Base-by-base conservation (phyloP, 2,888 invertebrate species). In the Amblyjoppa fuscipennis region DNA sequence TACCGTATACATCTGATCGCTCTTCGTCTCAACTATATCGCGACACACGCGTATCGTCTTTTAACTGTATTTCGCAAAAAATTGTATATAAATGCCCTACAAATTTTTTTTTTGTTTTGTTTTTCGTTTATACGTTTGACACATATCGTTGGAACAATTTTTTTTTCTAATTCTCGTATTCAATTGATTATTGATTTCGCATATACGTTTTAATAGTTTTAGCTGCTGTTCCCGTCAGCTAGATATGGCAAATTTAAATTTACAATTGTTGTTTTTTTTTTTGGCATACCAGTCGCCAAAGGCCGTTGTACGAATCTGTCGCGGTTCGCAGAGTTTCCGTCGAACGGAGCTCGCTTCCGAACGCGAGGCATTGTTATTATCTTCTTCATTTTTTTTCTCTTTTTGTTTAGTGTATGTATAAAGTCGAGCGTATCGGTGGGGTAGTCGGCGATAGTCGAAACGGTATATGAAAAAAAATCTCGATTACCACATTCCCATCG, bases 71-170 rank as follows among this genome's bases (percentile, higher is more conserved):
- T 75, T 82, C 64, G 66, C 53, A 78, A 73, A 73, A 78, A 73
- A 69, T 45, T 20, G 45, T 74, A 68, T 79, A 71, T 68, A 80
- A 80, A 80, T 80, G 80, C 80, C 81, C 81, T 81, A 75, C 59
- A 83, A 56, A 77, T 77, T 28, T 34, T 38, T 49, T 51, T 28
- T 56, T 41, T 56, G 13, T 28, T 28, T n/a, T 69, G 25, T 20
- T 51, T 25, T 61, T 79, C 61, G n/a, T 59, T 70, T 64, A 66
- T 68, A 76, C 76, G 76, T 76, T 68, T 75, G 76, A 76, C 66
- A 76, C 66, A 76, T 76, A 76, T 76, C 81, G 82, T 83, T 73
- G 82, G 82, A 83, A 83, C 82, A 59, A 80, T 45, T 70, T 28
- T 76, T 51, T 25, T 49, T 64, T 31, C 41, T 74, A 38, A 45